These are phyloP conservation scores for Morpho helenor DNA, from an alignment of 2,888 invertebrate genomes.

Conservation along the genomic window DNA sequence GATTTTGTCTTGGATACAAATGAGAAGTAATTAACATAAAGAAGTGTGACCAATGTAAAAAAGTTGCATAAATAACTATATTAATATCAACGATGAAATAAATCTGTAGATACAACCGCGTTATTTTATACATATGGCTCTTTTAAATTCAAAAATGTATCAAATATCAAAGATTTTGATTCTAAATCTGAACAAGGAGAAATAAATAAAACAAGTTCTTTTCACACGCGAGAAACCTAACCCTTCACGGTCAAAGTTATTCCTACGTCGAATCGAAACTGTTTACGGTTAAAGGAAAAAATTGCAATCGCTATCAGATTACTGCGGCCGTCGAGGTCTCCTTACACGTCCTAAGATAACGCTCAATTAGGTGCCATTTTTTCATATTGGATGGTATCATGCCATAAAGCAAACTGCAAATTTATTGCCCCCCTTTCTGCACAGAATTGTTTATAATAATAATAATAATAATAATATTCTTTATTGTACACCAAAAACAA, in stretches of 20 bases:
- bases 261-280: constrained; percentile 54
- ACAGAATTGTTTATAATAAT: no score
- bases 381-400: constrained; percentile 44
- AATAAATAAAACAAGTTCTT: constrained; percentile 24
- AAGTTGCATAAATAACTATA: no score
- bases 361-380: constrained; percentile 68
- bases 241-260: constrained; percentile 39
- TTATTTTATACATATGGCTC: no score
- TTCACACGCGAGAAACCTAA: constrained; percentile 54
- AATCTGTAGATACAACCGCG: no score
- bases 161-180: constrained; percentile 19
- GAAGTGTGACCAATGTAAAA: no score
- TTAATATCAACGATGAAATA: no score
- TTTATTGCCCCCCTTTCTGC: no score
- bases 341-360: constrained; percentile 61
- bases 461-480: no score
- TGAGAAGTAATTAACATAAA: no score
- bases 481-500: no score
- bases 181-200: constrained; percentile 11
- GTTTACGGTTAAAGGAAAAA: constrained; percentile 53
- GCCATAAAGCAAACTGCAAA: constrained; percentile 24
- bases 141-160: constrained; percentile 2
- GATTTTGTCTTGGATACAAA: no score
- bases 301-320: constrained; percentile 53
- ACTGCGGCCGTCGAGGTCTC: constrained; percentile 50